phyloP scores from a whole-genome alignment of 2,113 vertebrate genomes.

The Deroptyus accipitrinus region DNA sequence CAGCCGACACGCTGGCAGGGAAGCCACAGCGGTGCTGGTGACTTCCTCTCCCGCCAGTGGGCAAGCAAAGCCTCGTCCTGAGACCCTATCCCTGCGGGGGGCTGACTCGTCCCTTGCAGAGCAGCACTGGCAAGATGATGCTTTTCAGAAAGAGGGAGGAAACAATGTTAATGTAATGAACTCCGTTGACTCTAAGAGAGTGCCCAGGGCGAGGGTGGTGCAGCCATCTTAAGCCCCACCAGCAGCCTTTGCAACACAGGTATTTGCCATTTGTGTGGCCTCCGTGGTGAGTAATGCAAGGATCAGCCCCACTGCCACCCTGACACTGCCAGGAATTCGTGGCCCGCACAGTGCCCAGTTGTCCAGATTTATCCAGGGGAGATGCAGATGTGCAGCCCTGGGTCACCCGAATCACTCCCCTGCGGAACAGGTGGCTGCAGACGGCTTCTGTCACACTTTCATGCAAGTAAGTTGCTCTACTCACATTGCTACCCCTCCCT shows the following conservation, averaged over 20 bases:
- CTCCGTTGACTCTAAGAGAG: neutral
- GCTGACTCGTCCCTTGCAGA: neutral
- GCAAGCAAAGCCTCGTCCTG: neutral
- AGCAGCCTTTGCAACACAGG: neutral
- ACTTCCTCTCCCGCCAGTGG: neutral
- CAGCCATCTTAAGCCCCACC: neutral
- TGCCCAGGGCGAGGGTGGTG: neutral
- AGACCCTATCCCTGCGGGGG: neutral
- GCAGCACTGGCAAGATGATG: neutral
- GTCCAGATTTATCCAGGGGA: neutral
- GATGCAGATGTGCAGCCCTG: neutral
- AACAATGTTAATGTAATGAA: slow-evolving; percentile 30
- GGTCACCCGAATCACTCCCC: neutral
- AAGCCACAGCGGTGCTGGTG: neutral
- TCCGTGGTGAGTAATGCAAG: neutral
- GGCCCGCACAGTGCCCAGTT: rapidly evolving
- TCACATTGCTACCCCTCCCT: neutral
- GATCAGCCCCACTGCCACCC: neutral
- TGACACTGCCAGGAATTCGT: neutral
- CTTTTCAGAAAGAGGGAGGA: slow-evolving; percentile 4
- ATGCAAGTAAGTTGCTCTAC: neutral
- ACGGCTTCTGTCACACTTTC: rapidly evolving
- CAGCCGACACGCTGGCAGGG: neutral
- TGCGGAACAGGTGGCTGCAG: neutral
- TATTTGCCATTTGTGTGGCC: neutral